phyloP scores from a whole-genome alignment of 2,113 vertebrate genomes.

The Helogale parvula region DNA sequence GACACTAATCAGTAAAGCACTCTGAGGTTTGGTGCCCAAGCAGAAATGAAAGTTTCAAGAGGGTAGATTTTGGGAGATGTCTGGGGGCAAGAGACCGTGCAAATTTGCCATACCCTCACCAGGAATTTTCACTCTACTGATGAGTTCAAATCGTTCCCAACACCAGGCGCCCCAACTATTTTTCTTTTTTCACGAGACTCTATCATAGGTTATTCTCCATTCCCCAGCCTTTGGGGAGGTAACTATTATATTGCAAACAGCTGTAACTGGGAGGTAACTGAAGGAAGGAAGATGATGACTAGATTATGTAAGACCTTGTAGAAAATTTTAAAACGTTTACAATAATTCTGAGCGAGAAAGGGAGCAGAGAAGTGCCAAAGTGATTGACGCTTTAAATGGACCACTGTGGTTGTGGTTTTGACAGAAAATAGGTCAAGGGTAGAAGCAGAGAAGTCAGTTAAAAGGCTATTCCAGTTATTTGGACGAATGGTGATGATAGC shows the following conservation, averaged over 20 bases:
- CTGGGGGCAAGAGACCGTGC: no score
- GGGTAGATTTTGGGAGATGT: no score
- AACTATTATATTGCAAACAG: not conserved
- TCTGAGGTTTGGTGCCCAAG: no score
- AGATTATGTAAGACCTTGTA: not conserved
- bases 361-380: not conserved
- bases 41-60: no score
- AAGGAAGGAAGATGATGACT: not conserved
- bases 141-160: no score
- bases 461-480: conserved; percentile 11
- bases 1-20: no score
- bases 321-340: not conserved
- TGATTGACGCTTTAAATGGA: not conserved
- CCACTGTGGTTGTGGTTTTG: not conserved
- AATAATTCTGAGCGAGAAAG: not conserved
- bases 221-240: not conserved
- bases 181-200: not conserved
- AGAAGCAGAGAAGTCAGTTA: conserved; percentile 41
- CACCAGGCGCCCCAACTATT: no score
- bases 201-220: not conserved
- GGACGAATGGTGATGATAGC: not conserved
- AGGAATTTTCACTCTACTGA: no score
- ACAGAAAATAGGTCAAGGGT: not conserved
- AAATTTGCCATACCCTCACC: no score
- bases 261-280: not conserved